These are phyloP conservation scores for Oncorhynchus keta DNA, from an alignment of 2,113 vertebrate genomes.

Conservation along the genomic window DNA sequence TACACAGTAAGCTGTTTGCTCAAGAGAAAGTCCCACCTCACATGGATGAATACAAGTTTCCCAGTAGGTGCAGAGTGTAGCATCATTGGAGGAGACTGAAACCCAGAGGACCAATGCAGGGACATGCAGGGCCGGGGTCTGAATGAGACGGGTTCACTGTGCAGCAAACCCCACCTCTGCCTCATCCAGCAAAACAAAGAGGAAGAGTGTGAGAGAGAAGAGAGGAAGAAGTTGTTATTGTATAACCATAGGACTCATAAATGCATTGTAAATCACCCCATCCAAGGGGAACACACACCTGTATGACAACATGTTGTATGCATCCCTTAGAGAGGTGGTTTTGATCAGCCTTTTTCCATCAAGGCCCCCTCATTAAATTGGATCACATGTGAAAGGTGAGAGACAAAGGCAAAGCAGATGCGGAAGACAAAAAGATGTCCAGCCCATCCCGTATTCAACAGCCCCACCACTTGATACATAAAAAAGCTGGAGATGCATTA, in stretches of 20 bases:
- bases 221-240: neutral
- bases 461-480: slow-evolving; percentile 41
- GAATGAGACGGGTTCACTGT: neutral
- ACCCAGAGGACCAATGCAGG: neutral
- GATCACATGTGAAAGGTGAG: slow-evolving; percentile 44
- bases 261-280: neutral
- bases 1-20: too few species aligned
- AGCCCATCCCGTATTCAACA: slow-evolving; percentile 31
- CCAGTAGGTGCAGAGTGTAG: neutral
- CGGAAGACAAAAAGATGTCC: slow-evolving; percentile 32
- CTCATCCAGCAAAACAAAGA: neutral
- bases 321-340: slow-evolving; percentile 10
- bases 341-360: slow-evolving; percentile 30
- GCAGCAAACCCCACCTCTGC: neutral
- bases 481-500: slow-evolving; percentile 20
- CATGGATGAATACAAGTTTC: too few species aligned
- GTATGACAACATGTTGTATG: slow-evolving; percentile 35
- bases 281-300: slow-evolving; percentile 16
- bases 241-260: neutral
- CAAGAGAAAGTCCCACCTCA: too few species aligned
- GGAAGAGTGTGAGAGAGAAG: neutral
- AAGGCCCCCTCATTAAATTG: slow-evolving; percentile 51
- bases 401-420: slow-evolving; percentile 48
- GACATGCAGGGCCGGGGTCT: neutral
- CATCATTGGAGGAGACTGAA: neutral